Evolutionary conservation across 2,113 vertebrate species (phyloP), one percentile per base, ranked within the genome.

Genomic region (Chamaetylas fuelleborni): DNA sequence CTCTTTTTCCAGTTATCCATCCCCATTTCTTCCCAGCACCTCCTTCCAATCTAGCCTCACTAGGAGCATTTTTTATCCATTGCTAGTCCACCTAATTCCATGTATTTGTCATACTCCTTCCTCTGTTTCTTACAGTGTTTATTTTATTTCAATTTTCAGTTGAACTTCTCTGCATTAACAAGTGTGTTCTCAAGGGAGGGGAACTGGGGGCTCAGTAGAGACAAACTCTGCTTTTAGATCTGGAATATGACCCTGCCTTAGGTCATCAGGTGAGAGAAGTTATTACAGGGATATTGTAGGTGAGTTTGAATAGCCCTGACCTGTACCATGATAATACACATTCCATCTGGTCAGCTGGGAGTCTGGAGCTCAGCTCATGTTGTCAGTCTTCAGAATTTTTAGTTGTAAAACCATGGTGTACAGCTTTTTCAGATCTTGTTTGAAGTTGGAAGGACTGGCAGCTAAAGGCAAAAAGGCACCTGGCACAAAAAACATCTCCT

Each of bases 251-350:
- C 40, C 19, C 25, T 60, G 40, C 40, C 25, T 58, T 61, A 50
- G 19, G 22, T 53, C 48, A 23, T 60, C 31, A 42, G 42, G 16
- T 61, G 11, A 71, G 28, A 93, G 19, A 77, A 79, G 24, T 50
- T 19, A 29, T 81, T 72, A 45, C 28, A 67, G 61, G 8, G 16
- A n/a, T 85, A 34, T 25, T 72, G 12, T 28, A 43, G 69, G 65
- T 24, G 7, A 28, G 19, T 79, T 81, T 76, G 53, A 50, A n/a
- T 65, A 71, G 69, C 57, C 36, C 57, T 82, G 53, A 43, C 29
- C 23, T 65, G 15, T 45, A 23, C 45, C 0, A 0, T 57, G 20
- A 48, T 64, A 34, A 20, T 47, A 12, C 15, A 12, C 0, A 0
- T 79, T 22, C 19, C 2, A 1, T 54, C 25, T 80, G 45, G 31